phyloP scores from a whole-genome alignment of 1,140 invertebrate species.

The Hylyphantes graminicola region DNA sequence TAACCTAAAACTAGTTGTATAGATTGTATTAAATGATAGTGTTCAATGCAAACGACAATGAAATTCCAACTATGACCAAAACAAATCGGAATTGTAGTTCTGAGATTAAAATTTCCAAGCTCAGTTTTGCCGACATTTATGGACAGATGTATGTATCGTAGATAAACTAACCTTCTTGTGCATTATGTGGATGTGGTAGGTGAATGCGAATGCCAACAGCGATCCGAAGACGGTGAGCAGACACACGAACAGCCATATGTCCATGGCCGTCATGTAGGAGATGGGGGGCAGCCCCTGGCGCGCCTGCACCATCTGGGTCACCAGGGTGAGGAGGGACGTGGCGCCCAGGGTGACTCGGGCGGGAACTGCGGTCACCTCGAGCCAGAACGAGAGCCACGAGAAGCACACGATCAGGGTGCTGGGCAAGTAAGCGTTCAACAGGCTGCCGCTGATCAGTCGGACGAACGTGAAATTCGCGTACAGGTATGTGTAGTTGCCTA shows the following conservation, averaged over 20 bases:
- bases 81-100: not conserved
- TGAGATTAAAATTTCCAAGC: not conserved
- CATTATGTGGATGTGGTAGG: slow-evolving; percentile 49
- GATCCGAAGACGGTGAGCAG: slow-evolving; percentile 67
- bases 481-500: slow-evolving; percentile 56
- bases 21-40: not conserved
- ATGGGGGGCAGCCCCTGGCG: slow-evolving; percentile 55
- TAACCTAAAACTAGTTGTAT: no score
- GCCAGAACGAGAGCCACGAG: slow-evolving; percentile 67
- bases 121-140: not conserved
- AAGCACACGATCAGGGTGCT: slow-evolving; percentile 61
- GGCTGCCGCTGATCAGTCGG: slow-evolving; percentile 52
- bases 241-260: slow-evolving; percentile 64
- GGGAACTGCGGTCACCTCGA: slow-evolving; percentile 67
- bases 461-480: slow-evolving; percentile 62
- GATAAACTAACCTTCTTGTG: not conserved
- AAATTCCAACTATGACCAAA: not conserved
- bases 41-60: not conserved
- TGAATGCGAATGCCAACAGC: slow-evolving; percentile 67
- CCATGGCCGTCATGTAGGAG: slow-evolving; percentile 64
- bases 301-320: slow-evolving; percentile 61
- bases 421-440: slow-evolving; percentile 62
- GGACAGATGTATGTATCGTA: not conserved
- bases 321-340: slow-evolving; percentile 62
- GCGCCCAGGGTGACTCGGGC: slow-evolving; percentile 66